Base-by-base conservation (phyloP, 2,113 vertebrate genomes). In the Lycaon pictus region DNA sequence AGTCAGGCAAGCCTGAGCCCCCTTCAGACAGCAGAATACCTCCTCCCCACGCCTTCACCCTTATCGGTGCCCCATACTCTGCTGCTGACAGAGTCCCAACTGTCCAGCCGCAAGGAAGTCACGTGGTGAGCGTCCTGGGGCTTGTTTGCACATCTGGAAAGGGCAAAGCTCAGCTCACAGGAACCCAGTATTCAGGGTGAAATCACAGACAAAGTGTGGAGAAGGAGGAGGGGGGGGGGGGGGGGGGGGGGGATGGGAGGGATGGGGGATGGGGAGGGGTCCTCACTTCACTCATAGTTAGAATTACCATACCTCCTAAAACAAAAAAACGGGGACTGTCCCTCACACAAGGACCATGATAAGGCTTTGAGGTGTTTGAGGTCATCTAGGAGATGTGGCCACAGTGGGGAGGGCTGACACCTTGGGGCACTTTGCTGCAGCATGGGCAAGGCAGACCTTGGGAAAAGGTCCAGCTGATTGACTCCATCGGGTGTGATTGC, bases 381-480 rank as follows among this genome's bases (percentile, higher is more conserved):
- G 60, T 12, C 69, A 15, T 10, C 43, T 25, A 16, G 53, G 17
- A 48, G 65, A 12, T 11, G 71, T 0, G 25, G 80, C 55, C 65
- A n/a, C 5, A 8, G 32, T 3, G 13, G 17, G 58, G 32, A 15
- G 13, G 0, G 2, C 35, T 3, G 25, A 37, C 10, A 3, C 27
- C 63, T 29, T 3, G 0, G 6, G n/a, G 82, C 7, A 0, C 6
- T 60, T 11, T 5, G 60, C 43, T 9, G n/a, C 1, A 0, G 1
- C 0, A 1, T 4, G 60, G 51, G 16, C 3, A 16, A 55, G n/a
- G 56, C 16, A 35, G 83, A 16, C 16, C 12, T 2, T 0, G 20
- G 35, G 62, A 7, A 2, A 35, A 13, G 7, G 62, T 48, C 65
- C 81, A 48, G 13, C 8, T 5, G 0, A 3, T 16, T 12, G 25